Conservation (phyloP, 37 sponge, comb jelly and placozoan species). For the Eunapius fragilis region DNA sequence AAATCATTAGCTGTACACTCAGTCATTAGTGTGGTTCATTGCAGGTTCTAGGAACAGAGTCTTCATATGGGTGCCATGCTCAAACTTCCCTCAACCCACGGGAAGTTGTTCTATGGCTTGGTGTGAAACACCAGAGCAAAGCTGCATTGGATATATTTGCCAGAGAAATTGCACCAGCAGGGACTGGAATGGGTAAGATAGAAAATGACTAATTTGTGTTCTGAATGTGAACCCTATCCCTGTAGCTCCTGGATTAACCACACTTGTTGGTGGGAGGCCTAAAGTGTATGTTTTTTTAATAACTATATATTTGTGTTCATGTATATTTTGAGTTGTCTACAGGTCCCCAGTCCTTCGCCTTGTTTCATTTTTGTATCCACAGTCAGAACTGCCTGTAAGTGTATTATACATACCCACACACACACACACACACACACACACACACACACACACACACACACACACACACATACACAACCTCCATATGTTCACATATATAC, state of each 20-base stretch:
- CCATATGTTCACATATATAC: too few relatives aligned
- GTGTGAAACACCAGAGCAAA: constrained; percentile 78
- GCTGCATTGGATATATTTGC: constrained; percentile 84
- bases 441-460: too few relatives aligned
- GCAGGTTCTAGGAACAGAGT: constrained; percentile 69
- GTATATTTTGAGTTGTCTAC: background rate
- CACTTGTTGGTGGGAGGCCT: constrained; percentile 93
- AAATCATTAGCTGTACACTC: too few relatives aligned
- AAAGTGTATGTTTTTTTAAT: constrained; percentile 61
- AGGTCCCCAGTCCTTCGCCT: constrained; percentile 88
- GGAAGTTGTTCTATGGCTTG: constrained; percentile 88
- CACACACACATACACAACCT: too few relatives aligned
- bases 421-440: too few relatives aligned
- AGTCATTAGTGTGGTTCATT: too few relatives aligned
- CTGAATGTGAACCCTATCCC: too few relatives aligned
- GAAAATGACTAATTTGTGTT: too few relatives aligned
- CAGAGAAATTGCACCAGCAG: constrained; percentile 91
- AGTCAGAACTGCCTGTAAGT: constrained; percentile 65
- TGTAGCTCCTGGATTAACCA: constrained; percentile 89
- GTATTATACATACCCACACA: background rate
- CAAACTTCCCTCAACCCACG: background rate
- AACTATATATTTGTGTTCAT: background rate
- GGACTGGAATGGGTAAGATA: constrained; percentile 91
- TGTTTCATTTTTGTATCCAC: constrained; percentile 88
- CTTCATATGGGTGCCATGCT: constrained; percentile 52